Conservation (phyloP, 2,797 vertebrate genomes). For the Alosa sapidissima region DNA sequence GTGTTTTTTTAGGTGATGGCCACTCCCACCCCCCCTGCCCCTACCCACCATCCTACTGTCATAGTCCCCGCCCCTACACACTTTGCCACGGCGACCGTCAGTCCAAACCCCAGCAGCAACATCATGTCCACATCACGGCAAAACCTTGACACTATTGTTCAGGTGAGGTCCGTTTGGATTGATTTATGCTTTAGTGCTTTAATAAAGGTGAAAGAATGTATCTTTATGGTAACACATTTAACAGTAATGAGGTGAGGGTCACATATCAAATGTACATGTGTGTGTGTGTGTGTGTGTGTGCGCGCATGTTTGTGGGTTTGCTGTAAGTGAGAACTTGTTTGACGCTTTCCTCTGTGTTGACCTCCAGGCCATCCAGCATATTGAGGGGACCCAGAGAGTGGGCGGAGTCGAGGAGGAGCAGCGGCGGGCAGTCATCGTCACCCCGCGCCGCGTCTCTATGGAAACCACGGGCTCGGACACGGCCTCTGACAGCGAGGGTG, state of each 20-base stretch:
- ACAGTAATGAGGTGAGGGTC: neutral
- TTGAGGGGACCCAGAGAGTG: slow-evolving; percentile 93
- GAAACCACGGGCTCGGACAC: slow-evolving; percentile 87
- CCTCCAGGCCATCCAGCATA: slow-evolving; percentile 97
- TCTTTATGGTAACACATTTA: neutral
- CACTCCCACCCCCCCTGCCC: slow-evolving; percentile 81
- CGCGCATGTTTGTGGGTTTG: neutral
- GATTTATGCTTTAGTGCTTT: neutral
- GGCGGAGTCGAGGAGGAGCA: slow-evolving; percentile 86
- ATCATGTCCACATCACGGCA: slow-evolving; percentile 95
- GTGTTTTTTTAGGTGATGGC: slow-evolving; percentile 77
- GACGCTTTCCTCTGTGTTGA: neutral
- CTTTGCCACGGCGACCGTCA: slow-evolving; percentile 96
- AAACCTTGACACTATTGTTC: slow-evolving; percentile 98
- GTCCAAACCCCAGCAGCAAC: slow-evolving; percentile 93
- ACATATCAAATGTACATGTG: neutral
- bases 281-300: neutral
- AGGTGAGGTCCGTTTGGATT: slow-evolving; percentile 72
- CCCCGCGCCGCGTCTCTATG: slow-evolving; percentile 77
- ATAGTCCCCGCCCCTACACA: slow-evolving; percentile 92
- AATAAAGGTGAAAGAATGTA: neutral
- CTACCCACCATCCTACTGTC: slow-evolving; percentile 95
- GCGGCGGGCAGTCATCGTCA: slow-evolving; percentile 90
- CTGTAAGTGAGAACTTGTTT: neutral
- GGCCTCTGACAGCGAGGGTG: slow-evolving; percentile 85